Conservation (phyloP, 2,797 vertebrate species). For the Novumbra hubbsi region DNA sequence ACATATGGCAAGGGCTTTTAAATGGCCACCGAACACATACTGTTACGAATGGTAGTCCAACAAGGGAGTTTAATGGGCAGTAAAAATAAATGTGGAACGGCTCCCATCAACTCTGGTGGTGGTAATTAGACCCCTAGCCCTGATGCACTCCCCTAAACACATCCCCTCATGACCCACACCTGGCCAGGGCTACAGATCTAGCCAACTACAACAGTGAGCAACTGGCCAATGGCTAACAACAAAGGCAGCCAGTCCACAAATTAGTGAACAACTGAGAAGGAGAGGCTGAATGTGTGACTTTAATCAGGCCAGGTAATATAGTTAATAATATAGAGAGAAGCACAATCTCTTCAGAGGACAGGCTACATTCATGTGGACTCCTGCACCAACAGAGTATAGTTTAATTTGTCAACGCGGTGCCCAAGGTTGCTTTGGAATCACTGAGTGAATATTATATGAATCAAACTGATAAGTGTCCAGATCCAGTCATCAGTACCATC, state of each 20-base stretch:
- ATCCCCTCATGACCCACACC: constrained; percentile 14
- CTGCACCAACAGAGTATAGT: constrained; percentile 32
- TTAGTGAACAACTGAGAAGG: constrained; percentile 30
- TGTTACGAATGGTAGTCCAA: background rate
- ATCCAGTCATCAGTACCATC: too few species aligned
- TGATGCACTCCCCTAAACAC: constrained; percentile 13
- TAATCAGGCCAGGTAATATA: constrained; percentile 31
- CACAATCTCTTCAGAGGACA: constrained; percentile 22
- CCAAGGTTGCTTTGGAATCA: constrained; percentile 44
- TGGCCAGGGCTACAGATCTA: constrained; percentile 23
- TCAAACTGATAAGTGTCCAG: too few species aligned
- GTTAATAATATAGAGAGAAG: constrained; percentile 22
- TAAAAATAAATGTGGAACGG: background rate
- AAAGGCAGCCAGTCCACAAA: constrained; percentile 20
- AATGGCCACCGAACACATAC: constrained; percentile 30
- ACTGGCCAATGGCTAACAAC: constrained; percentile 39
- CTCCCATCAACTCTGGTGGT: constrained; percentile 31
- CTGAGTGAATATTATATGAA: background rate
- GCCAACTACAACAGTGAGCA: constrained; percentile 14
- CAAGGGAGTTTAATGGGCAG: background rate
- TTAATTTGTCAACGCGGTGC: constrained; percentile 48
- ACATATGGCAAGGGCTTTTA: constrained; percentile 23
- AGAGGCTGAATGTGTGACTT: constrained; percentile 1
- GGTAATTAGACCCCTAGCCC: constrained; percentile 30
- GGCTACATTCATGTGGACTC: constrained; percentile 35